A percentile compares a stretch with the other conserved stretches of the same genome.
phyloP scores from a whole-genome alignment of 2,113 vertebrate genomes.

The Campylomormyrus numenius region DNA sequence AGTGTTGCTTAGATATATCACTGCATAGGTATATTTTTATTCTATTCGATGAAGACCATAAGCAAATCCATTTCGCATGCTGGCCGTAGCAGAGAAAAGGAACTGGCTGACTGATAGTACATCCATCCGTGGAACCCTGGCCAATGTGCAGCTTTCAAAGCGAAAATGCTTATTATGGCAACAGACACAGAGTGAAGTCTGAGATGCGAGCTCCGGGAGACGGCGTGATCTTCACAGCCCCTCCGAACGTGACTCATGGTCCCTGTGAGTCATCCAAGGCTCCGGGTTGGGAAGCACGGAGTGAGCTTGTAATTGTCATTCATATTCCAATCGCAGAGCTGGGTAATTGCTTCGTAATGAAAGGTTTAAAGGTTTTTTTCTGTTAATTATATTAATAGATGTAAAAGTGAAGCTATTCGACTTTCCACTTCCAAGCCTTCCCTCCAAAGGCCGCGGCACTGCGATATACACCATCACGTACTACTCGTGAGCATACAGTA shows the following conservation, averaged over 20 bases:
- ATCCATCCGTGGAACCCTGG: not conserved
- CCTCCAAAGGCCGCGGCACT: not conserved
- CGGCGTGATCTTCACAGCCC: not conserved
- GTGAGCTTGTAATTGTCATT: constrained; percentile 7
- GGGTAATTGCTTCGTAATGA: constrained; percentile 1
- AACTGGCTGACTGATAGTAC: not conserved
- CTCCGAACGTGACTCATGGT: constrained; percentile 4
- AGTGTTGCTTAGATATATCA: not conserved
- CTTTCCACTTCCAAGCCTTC: not conserved
- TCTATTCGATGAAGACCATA: not conserved
- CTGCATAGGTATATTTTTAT: not conserved
- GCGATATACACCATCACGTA: not conserved
- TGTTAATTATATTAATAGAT: not conserved
- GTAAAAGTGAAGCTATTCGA: not conserved
- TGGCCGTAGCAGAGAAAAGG: not conserved
- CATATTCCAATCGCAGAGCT: not conserved
- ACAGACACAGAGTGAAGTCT: not conserved
- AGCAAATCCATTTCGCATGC: not conserved
- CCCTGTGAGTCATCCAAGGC: not conserved
- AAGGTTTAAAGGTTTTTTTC: constrained; percentile 13
- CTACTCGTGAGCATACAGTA: not conserved
- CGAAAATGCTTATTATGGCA: not conserved
- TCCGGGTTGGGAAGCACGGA: not conserved
- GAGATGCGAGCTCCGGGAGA: not conserved
- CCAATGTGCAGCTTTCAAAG: not conserved